Evolutionary conservation across 37 sponge, comb jelly and placozoan species (phyloP).

Genomic region (Bolinopsis microptera): DNA sequence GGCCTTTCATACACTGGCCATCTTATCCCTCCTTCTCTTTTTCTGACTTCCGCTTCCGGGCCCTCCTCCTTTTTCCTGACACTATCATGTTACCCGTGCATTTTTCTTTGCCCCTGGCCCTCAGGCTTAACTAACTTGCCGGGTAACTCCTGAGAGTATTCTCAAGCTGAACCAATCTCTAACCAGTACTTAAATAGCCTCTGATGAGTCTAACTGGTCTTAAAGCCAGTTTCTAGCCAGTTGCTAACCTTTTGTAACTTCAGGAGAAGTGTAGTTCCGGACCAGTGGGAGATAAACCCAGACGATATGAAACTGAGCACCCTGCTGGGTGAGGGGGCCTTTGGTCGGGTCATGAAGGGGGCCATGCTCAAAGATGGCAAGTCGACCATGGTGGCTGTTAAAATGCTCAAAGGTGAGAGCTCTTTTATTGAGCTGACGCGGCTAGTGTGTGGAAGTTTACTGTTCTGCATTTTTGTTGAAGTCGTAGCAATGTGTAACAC

Average conservation of each 20-base stretch:
- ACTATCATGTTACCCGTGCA: too few relatives aligned
- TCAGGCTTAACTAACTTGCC: too few relatives aligned
- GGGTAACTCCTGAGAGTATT: too few relatives aligned
- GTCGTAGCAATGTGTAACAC: not conserved
- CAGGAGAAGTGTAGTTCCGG: slow-evolving; percentile 62
- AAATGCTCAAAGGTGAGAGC: slow-evolving; percentile 61
- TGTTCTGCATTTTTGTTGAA: not conserved
- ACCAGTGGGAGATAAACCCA: slow-evolving; percentile 55
- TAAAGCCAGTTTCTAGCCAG: too few relatives aligned
- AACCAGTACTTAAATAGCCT: too few relatives aligned
- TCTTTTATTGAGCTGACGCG: not conserved
- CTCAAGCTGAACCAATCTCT: too few relatives aligned
- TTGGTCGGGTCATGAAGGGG: slow-evolving; percentile 54
- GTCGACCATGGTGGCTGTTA: slow-evolving; percentile 7
- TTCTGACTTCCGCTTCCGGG: too few relatives aligned
- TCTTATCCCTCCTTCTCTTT: too few relatives aligned
- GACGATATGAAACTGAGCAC: slow-evolving; percentile 27
- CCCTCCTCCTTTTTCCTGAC: too few relatives aligned
- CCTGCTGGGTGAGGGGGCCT: slow-evolving; percentile 56
- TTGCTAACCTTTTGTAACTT: not conserved
- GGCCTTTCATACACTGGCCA: too few relatives aligned
- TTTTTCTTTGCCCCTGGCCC: too few relatives aligned
- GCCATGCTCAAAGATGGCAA: not conserved
- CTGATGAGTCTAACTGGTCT: too few relatives aligned
- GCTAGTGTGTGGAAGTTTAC: not conserved